phyloP scores from a whole-genome alignment of 1,140 invertebrate genomes.

The Venustaconcha ellipsiformis region DNA sequence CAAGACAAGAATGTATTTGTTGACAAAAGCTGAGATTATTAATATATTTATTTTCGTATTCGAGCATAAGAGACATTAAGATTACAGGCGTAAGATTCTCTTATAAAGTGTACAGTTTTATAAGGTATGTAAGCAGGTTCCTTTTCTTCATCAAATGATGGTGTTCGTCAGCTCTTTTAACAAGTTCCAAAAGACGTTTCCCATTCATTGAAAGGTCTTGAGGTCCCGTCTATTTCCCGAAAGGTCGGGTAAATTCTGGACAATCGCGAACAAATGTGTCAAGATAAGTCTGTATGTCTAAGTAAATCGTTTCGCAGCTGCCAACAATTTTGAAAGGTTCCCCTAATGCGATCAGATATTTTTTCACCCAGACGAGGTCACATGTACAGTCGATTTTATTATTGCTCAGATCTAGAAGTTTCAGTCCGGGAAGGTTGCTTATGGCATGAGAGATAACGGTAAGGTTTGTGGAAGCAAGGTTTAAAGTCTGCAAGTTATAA shows the following conservation, averaged over 20 bases:
- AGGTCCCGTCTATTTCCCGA: too few relatives aligned
- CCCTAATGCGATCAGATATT: constrained; percentile 3
- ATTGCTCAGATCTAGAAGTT: background rate
- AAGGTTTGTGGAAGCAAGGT: constrained; percentile 11
- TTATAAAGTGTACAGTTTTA: too few relatives aligned
- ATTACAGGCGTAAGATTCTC: too few relatives aligned
- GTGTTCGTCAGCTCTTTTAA: too few relatives aligned
- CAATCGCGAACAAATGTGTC: constrained; percentile 6
- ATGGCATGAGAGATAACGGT: constrained; percentile 20
- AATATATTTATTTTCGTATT: too few relatives aligned
- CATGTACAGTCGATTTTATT: constrained; percentile 28
- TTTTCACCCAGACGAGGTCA: constrained; percentile 23
- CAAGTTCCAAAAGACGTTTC: too few relatives aligned
- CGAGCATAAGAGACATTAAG: too few relatives aligned
- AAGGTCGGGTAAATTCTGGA: background rate
- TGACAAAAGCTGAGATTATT: too few relatives aligned
- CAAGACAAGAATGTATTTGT: too few relatives aligned
- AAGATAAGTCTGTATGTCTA: constrained; percentile 11
- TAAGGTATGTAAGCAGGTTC: too few relatives aligned
- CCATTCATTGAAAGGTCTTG: too few relatives aligned
- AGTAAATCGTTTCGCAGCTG: constrained; percentile 10
- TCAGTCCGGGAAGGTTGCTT: constrained; percentile 9
- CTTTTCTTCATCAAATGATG: too few relatives aligned
- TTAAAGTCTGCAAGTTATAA: constrained; percentile 17
- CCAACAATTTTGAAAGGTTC: constrained; percentile 1